phyloP scores from a whole-genome alignment of 2,888 invertebrate species.

The Athrips mouffetella region DNA sequence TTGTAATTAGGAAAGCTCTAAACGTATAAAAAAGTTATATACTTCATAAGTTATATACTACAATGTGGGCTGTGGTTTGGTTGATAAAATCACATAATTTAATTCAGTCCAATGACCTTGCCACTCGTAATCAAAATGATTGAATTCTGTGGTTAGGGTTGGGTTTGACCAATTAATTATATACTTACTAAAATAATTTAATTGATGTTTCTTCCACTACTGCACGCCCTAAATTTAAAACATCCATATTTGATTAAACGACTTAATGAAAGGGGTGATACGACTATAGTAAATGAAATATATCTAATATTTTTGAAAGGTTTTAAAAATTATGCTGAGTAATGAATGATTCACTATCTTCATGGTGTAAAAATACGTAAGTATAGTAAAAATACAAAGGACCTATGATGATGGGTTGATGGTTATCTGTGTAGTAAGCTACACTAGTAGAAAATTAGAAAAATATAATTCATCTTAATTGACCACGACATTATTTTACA shows the following conservation, averaged over 20 bases:
- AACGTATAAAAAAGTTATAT: too few relatives aligned
- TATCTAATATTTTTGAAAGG: neutral
- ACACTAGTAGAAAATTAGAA: too few relatives aligned
- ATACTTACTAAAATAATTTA: conserved; percentile 1
- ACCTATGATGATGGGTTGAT: too few relatives aligned
- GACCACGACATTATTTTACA: too few relatives aligned
- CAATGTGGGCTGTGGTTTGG: neutral
- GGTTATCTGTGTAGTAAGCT: too few relatives aligned
- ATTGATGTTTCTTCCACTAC: neutral
- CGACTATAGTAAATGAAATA: conserved; percentile 1
- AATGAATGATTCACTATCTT: neutral
- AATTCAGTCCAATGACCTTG: conserved; percentile 18
- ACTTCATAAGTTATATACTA: too few relatives aligned
- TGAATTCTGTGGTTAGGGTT: conserved; percentile 11
- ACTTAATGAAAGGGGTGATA: conserved; percentile 4
- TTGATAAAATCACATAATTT: conserved; percentile 14
- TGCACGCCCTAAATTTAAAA: neutral
- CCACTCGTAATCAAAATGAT: conserved; percentile 6
- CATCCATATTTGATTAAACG: conserved; percentile 5
- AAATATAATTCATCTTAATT: too few relatives aligned
- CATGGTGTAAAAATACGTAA: too few relatives aligned
- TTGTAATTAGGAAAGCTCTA: too few relatives aligned
- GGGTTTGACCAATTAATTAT: conserved; percentile 10
- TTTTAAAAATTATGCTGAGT: neutral
- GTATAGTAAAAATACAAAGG: too few relatives aligned